Percentiles rank a stretch among this genome's conserved stretches.
Conservation (phyloP, 2,113 vertebrate species). For the Nothobranchius kuhntae region DNA sequence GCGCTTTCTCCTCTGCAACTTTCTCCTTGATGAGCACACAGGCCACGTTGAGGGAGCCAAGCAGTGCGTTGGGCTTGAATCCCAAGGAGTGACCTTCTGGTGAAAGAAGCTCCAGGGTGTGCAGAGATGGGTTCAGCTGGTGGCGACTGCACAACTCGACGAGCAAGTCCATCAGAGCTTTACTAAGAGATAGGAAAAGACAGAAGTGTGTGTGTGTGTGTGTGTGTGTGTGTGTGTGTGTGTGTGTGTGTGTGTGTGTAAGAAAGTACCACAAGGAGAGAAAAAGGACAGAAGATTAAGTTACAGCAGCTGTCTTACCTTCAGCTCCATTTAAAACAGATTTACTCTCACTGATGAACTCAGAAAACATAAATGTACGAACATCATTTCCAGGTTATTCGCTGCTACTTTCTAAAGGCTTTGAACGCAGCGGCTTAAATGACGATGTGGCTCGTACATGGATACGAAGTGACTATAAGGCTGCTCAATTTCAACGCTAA, state of each 20-base stretch:
- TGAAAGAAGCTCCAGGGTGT: conserved; percentile 88
- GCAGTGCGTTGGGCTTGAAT: conserved; percentile 91
- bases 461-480: no score
- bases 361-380: not conserved
- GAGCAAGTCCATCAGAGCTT: conserved; percentile 95
- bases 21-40: conserved; percentile 89
- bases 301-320: conserved; percentile 41
- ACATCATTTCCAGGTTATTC: no score
- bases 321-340: conserved; percentile 28
- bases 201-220: conserved; percentile 38
- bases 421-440: no score
- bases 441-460: no score
- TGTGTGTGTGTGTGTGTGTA: conserved; percentile 4
- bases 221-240: conserved; percentile 20
- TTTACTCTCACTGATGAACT: conserved; percentile 10
- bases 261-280: conserved; percentile 34
- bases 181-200: conserved; percentile 76
- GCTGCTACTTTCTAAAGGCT: no score
- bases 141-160: conserved; percentile 92
- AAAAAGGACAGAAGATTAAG: conserved; percentile 29
- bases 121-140: conserved; percentile 89
- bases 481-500: no score
- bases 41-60: conserved; percentile 88
- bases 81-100: conserved; percentile 79
- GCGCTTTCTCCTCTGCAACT: conserved; percentile 82